Percentiles rank a stretch among this genome's conserved stretches.
Conservation (phyloP, 2,888 invertebrate species). For the Tanytarsus gracilentus region DNA sequence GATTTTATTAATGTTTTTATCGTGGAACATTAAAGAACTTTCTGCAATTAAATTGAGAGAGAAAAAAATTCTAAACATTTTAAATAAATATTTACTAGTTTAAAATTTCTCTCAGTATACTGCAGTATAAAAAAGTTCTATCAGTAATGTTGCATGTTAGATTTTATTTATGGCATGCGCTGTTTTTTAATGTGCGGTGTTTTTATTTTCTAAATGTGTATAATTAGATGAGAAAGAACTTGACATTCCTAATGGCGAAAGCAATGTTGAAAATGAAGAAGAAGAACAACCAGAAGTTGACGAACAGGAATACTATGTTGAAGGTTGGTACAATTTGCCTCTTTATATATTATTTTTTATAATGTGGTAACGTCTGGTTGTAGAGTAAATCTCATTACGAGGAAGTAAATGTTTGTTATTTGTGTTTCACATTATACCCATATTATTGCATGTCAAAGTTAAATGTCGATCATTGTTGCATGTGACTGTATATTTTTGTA, state of each 20-base stretch:
- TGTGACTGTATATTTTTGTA: conserved; percentile 11
- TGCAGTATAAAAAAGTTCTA: background rate
- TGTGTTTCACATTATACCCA: no score
- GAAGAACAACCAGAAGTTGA: conserved; percentile 27
- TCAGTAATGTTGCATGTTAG: background rate
- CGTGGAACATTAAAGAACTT: no score
- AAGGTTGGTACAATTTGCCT: conserved; percentile 18
- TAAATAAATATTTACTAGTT: no score
- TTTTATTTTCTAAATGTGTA: background rate
- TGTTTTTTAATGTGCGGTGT: background rate
- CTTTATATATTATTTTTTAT: background rate
- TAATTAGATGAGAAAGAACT: conserved; percentile 19
- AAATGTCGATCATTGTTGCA: conserved; percentile 8
- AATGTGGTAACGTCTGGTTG: background rate
- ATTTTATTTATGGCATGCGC: background rate
- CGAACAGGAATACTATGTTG: conserved; percentile 26
- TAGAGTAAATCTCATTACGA: no score
- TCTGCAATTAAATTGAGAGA: no score
- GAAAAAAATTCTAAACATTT: no score
- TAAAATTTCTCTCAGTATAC: no score
- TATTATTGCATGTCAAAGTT: conserved; percentile 14
- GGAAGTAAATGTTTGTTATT: no score
- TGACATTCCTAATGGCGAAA: conserved; percentile 27
- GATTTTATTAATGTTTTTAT: no score
- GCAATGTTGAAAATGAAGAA: conserved; percentile 17